Base-by-base conservation (phyloP, 2,113 vertebrate genomes). In the Gavialis gangeticus region DNA sequence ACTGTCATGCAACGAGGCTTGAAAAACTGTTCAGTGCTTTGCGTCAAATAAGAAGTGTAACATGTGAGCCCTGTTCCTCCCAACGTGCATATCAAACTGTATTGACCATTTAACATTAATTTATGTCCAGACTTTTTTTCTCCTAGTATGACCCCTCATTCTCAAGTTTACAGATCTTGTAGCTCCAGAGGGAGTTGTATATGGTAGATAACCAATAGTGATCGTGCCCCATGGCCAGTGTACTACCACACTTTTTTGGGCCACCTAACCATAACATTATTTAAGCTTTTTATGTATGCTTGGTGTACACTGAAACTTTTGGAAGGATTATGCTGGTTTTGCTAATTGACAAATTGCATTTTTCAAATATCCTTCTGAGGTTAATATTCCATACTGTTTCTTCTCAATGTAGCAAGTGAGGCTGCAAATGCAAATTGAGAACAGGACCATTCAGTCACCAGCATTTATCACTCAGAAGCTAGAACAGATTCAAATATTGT, bases 401-500 rank as follows among this genome's bases (percentile, higher is more conserved):
- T 95, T 28, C 63, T 84, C 28, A 82, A 34, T 54, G 28, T 16
- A 62, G 54, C 73, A 92, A 88, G 64, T 21, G 27, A 71, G 7
- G 4, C 85, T 89, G 46, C 9, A 92, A 90, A 84, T 83, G 22
- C 37, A 90, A 90, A 71, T 82, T 90, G 75, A 89, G 19, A 93
- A 60, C 22, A 84, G 6, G 21, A 94, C 73, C 1, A 13, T 89
- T 87, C n/a, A 60, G n/a, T n/a, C 28, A 79, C 21, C 15, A 89
- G 1, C 10, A 87, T 92, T 95, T 80, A 87, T 87, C 87, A 90
- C 4, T 75, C 84, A 84, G 30, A 46, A 84, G 78, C 79, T 85
- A 94, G 19, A 97, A 92, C 6, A 24, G 6, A 82, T 84, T 93
- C 46, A 86, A 91, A 94, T 77, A 83, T 10, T 10, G n/a, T 90